Base-by-base conservation (phyloP, 2,888 invertebrate species). In the Thymelicus lineola region DNA sequence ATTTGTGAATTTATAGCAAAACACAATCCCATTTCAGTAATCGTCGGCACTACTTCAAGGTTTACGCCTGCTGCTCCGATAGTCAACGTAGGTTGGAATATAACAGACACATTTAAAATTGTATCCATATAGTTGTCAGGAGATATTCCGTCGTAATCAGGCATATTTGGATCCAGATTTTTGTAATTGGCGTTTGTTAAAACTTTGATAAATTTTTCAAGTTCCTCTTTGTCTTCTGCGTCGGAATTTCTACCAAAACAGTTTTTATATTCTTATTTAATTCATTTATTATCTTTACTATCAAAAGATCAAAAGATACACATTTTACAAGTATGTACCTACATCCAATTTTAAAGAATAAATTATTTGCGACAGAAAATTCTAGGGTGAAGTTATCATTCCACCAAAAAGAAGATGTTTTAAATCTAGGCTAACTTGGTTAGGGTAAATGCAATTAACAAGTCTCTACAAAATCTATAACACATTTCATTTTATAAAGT, bases 21-120 rank as follows among this genome's bases (percentile, higher is more conserved):
- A 76, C 96, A 97, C 69, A 96, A 83, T 1, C 96, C 96, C 91
- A 96, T 94, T 82, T 97, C 96, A 0, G 96, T 96, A 10, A 96
- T 84, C 0, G 95, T 95, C 10, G 95, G 94, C 55, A 95, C 89
- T n/a, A 96, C 86, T 53, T 86, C 85, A 76, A 95, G 84, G 70
- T 83, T 82, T 61, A 94, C 87, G 0, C 94, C 94, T 0, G 94
- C 85, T 45, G 95, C 94, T 58, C 95, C 95, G 73, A 95, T 94
- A 2, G 95, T 94, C 69, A 94, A 77, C 0, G 85, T 83, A 0
- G 90, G 96, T 53, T 91, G 91, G 78, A 95, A 95, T 0, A 81
- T 77, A 1, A 88, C 84, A 0, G 94, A 84, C 50, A 96, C 85
- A 65, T 94, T 94, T 69, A 95, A 78, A 4, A 96, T 79, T 46